Conservation (phyloP, 2,113 vertebrate genomes). For the Callipepla squamata region DNA sequence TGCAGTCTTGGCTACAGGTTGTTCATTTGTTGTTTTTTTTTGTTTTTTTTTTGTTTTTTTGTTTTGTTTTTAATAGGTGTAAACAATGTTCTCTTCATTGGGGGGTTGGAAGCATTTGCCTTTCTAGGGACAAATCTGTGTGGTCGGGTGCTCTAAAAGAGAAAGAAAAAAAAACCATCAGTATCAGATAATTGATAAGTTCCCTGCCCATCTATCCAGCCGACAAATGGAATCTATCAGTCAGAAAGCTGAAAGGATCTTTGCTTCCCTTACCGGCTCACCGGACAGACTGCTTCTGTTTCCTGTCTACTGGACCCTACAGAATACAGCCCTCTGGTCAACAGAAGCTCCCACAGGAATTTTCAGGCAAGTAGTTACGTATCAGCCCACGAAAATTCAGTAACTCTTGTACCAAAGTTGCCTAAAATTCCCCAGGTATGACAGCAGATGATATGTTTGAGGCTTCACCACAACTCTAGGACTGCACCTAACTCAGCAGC, state of each 20-base stretch:
- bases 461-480: not conserved
- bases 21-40: slow-evolving; percentile 10
- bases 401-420: not conserved
- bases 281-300: not conserved
- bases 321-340: not conserved
- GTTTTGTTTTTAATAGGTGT: slow-evolving; percentile 70
- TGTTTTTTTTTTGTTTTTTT: not conserved
- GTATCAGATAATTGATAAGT: not conserved
- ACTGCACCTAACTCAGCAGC: not conserved
- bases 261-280: not conserved
- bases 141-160: slow-evolving; percentile 81
- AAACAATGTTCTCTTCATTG: slow-evolving; percentile 82
- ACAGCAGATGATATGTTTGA: not conserved
- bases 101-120: slow-evolving; percentile 83
- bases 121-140: slow-evolving; percentile 77
- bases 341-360: not conserved
- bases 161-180: not conserved
- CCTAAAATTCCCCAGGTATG: not conserved
- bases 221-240: not conserved
- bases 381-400: not conserved
- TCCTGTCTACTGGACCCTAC: not conserved
- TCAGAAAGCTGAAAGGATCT: not conserved
- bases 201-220: not conserved
- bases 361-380: not conserved
- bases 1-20: slow-evolving; percentile 76